phyloP scores from a whole-genome alignment of 2,113 vertebrate species.

The Petrocephalus microphthalmus region DNA sequence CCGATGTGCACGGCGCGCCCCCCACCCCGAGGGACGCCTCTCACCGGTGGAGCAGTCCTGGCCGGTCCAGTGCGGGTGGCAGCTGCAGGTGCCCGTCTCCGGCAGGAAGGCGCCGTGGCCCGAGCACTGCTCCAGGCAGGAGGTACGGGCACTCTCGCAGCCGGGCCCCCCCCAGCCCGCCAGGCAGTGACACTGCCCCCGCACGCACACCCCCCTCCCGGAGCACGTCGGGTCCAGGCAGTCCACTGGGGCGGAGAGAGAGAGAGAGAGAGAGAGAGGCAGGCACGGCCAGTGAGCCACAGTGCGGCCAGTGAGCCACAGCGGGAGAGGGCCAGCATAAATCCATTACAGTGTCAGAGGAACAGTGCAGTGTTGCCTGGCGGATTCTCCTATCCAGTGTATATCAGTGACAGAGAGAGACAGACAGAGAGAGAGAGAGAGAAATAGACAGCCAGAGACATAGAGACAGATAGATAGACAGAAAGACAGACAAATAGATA shows the following conservation, averaged over 20 bases:
- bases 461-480: background rate
- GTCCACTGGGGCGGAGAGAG: constrained; percentile 68
- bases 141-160: constrained; percentile 83
- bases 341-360: background rate
- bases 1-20: too few relatives aligned
- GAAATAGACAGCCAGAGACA: background rate
- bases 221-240: constrained; percentile 95
- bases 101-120: constrained; percentile 85
- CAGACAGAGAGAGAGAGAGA: background rate
- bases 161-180: constrained; percentile 91
- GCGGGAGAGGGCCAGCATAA: background rate
- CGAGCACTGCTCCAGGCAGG: constrained; percentile 93
- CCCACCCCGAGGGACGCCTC: constrained; percentile 33
- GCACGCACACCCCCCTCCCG: constrained; percentile 83
- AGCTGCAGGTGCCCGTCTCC: constrained; percentile 82
- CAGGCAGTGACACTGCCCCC: constrained; percentile 92
- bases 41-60: constrained; percentile 91
- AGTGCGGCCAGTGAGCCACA: background rate
- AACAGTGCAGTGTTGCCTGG: background rate
- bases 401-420: background rate
- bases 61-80: constrained; percentile 91
- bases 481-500: background rate
- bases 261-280: constrained; percentile 16
- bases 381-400: background rate
- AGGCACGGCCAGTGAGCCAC: background rate